Evolutionary conservation across 2,888 invertebrate genomes (phyloP).

Genomic region (Patella pellucida): DNA sequence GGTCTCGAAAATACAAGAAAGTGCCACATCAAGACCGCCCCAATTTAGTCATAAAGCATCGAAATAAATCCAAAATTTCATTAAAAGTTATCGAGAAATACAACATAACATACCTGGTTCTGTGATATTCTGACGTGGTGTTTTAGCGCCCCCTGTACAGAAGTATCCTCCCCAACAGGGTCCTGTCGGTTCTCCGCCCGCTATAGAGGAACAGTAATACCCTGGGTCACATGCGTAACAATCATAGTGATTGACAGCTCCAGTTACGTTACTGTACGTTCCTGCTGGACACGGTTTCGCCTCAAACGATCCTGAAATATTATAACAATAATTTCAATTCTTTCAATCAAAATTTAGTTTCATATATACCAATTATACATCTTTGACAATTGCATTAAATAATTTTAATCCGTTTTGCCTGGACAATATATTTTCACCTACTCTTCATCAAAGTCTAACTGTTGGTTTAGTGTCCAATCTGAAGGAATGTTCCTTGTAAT

Average conservation of each 20-base stretch:
- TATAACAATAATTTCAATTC: background rate
- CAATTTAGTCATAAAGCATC: too few species aligned
- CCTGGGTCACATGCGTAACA: conserved; percentile 63
- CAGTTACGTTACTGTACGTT: conserved; percentile 68
- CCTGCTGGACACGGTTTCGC: conserved; percentile 64
- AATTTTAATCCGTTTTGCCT: too few species aligned
- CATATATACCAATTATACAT: background rate
- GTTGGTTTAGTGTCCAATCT: too few species aligned
- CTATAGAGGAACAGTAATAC: conserved; percentile 60
- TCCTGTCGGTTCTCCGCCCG: conserved; percentile 57
- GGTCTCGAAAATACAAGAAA: too few species aligned
- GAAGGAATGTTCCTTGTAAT: too few species aligned
- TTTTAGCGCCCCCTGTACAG: conserved; percentile 50
- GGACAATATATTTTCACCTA: too few species aligned
- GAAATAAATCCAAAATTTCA: too few species aligned
- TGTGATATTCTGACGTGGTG: conserved; percentile 53
- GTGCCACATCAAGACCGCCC: too few species aligned
- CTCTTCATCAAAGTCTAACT: too few species aligned
- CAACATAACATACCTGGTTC: conserved; percentile 47
- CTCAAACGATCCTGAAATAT: conserved; percentile 55
- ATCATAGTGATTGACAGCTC: conserved; percentile 65
- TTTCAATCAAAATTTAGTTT: too few species aligned
- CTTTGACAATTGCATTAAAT: background rate
- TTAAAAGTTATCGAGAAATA: too few species aligned
- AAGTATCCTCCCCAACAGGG: conserved; percentile 54